A percentile compares a stretch with the other conserved stretches of the same genome.
These are phyloP conservation scores for Aphidius colemani DNA, from an alignment of 2,888 invertebrate species.

Conservation along the genomic window DNA sequence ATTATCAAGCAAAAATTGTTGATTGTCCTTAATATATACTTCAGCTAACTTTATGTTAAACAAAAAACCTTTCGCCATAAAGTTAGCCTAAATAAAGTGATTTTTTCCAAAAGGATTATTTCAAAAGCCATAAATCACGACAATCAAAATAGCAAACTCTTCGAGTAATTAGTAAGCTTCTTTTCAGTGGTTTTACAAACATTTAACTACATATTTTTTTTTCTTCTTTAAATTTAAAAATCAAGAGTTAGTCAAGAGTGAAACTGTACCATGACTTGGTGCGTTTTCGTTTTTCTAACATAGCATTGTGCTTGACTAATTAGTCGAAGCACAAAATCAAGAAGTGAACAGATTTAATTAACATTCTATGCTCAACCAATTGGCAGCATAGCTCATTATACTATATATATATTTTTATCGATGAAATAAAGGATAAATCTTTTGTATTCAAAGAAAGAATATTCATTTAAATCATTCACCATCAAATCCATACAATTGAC, in stretches of 20 bases:
- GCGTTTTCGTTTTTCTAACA: constrained; percentile 31
- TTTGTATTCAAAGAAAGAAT: not conserved
- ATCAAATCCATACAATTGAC: constrained; percentile 11
- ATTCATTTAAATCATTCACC: not conserved
- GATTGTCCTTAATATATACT: no score
- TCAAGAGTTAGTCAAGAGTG: constrained; percentile 43
- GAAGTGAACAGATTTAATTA: constrained; percentile 60
- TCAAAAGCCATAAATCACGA: no score
- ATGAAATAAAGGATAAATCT: constrained; percentile 33
- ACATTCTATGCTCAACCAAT: constrained; percentile 56
- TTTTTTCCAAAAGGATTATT: no score
- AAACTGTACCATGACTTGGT: constrained; percentile 46
- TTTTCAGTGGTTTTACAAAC: constrained; percentile 2
- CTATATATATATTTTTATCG: constrained; percentile 35
- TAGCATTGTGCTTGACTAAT: constrained; percentile 59
- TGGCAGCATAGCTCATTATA: constrained; percentile 31
- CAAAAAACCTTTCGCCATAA: no score
- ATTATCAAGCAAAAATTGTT: no score
- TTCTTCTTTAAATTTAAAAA: not conserved
- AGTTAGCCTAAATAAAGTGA: no score
- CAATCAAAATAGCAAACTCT: no score
- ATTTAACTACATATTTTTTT: not conserved
- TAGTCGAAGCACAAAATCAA: constrained; percentile 58
- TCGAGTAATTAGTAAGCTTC: no score
- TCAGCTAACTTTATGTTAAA: no score